phyloP scores from a whole-genome alignment of 2,888 invertebrate species.

The Oscheius sp. region DNA sequence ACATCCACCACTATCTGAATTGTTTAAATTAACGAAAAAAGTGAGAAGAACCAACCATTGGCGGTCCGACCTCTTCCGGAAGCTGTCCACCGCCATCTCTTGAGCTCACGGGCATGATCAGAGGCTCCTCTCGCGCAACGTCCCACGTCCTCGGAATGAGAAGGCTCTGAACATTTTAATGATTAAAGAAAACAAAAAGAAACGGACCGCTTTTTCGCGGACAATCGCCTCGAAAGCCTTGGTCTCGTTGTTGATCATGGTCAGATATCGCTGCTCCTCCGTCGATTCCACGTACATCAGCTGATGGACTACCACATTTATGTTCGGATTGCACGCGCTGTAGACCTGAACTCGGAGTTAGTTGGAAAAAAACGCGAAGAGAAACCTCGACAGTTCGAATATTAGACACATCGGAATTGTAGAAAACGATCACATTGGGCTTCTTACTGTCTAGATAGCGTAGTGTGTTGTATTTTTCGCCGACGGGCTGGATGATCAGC shows the following conservation, averaged over 20 bases:
- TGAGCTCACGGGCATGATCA: conserved; percentile 50
- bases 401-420: conserved; percentile 87
- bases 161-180: conserved; percentile 56
- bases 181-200: neutral
- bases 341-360: conserved; percentile 22
- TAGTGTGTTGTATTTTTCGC: conserved; percentile 78
- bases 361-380: neutral
- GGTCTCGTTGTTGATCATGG: conserved; percentile 85
- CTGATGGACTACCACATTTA: conserved; percentile 80
- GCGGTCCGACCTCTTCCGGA: conserved; percentile 48
- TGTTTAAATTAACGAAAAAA: neutral
- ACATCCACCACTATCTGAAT: conserved; percentile 86
- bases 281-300: conserved; percentile 90
- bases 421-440: conserved; percentile 88
- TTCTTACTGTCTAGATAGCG: conserved; percentile 67
- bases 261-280: conserved; percentile 86
- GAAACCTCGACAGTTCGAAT: conserved; percentile 88
- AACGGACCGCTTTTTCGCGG: conserved; percentile 85
- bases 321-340: conserved; percentile 19
- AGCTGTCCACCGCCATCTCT: conserved; percentile 75
- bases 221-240: conserved; percentile 92
- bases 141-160: conserved; percentile 68
- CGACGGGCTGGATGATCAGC: conserved; percentile 43
- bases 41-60: conserved; percentile 38
- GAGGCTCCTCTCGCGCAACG: conserved; percentile 63